Conservation (phyloP, 2,797 vertebrate species). For the Mormyrus proboscirostris region DNA sequence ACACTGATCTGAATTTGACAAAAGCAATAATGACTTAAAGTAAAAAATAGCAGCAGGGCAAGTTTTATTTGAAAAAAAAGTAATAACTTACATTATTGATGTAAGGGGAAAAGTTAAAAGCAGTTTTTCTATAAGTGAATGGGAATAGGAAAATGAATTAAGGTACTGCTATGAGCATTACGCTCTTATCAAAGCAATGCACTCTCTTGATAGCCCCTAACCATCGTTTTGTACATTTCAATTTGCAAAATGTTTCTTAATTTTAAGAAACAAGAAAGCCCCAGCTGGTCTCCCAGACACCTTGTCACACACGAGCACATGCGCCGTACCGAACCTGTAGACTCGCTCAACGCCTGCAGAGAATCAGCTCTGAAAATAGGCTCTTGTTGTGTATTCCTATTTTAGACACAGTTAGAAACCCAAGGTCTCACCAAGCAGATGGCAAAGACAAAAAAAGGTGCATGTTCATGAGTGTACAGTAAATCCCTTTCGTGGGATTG, state of each 20-base stretch:
- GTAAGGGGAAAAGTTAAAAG: background rate
- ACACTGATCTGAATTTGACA: background rate
- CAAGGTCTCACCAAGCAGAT: background rate
- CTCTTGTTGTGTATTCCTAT: background rate
- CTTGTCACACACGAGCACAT: background rate
- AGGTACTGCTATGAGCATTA: background rate
- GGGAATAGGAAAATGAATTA: background rate
- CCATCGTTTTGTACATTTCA: background rate
- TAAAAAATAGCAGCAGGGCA: background rate
- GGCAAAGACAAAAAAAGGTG: background rate
- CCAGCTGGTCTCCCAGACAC: background rate
- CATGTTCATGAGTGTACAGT: background rate
- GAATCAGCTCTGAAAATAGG: constrained; percentile 6
- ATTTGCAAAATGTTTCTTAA: background rate
- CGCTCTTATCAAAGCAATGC: background rate
- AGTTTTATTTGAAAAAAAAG: background rate
- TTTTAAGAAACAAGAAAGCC: background rate
- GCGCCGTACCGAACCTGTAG: background rate
- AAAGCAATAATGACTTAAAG: background rate
- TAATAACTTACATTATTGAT: background rate
- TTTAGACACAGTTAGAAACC: background rate
- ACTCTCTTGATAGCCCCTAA: background rate
- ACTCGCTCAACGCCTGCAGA: background rate
- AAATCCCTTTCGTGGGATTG: background rate
- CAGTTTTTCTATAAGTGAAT: background rate